Base-by-base conservation (phyloP, 2,113 vertebrate species). In the Chitala chitala region DNA sequence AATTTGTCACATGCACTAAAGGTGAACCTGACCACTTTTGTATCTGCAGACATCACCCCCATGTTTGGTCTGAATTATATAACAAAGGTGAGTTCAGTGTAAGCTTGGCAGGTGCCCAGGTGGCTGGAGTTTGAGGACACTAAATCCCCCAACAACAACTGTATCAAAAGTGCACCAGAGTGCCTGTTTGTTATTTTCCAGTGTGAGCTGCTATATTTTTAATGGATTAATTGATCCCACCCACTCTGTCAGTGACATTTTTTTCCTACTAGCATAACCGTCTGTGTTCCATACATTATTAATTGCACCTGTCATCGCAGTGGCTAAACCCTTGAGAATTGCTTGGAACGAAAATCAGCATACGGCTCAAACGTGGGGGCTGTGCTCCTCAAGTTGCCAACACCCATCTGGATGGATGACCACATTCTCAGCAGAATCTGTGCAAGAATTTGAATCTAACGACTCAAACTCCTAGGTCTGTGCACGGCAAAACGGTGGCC, bases 41-140 rank as follows among this genome's bases (percentile, higher is more conserved):
- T 42, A 46, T 65, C 53, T 69, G 50, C 9, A 68, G 2, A 42
- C 53, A 42, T 31, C 42, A 10, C 36, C 40, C 20, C 22, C 22
- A 53, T 69, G 53, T 63, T 24, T 69, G 68, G 38, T 70, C 74
- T 69, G 50, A 81, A 76, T 78, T 69, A 80, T 74, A 71, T 58
- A 81, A 79, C 66, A 51, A 76, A 26, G 55, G 33, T 44, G 54
- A 46, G 66, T 68, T 75, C 38, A 24, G 26, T 38, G 64, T 36
- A 66, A 69, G 50, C 38, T 53, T 46, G n/a, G 38, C 50, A 65
- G 70, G 73, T 50, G 33, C 69, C 75, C 74, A 75, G 53, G 17
- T 26, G 33, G 46, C 40, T 9, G 70, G 38, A 72, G 79, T 83
- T 81, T 72, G 78, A 82, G 79, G 76, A 66, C 78, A 80, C 56